Evolutionary conservation across 37 sponge, comb jelly and placozoan genomes (phyloP).

Genomic region (Geodia barretti): DNA sequence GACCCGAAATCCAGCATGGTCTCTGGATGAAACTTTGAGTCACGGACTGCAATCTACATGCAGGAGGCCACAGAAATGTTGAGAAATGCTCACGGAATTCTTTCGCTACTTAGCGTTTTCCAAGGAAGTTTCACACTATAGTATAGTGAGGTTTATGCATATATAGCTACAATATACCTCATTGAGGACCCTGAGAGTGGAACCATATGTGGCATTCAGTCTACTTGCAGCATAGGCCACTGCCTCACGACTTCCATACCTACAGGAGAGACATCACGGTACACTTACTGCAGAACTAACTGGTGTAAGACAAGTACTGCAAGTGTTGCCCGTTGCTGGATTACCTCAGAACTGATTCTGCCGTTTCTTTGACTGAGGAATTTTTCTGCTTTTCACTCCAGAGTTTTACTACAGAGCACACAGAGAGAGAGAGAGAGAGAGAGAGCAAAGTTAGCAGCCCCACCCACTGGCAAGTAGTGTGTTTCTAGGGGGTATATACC

Average conservation of each 20-base stretch:
- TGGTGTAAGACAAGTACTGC: not conserved
- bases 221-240: slow-evolving; percentile 78
- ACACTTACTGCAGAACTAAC: too few relatives aligned
- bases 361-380: not conserved
- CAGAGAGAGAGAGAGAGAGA: too few relatives aligned
- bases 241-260: slow-evolving; percentile 71
- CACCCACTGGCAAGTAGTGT: too few relatives aligned
- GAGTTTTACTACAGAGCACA: too few relatives aligned
- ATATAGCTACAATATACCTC: too few relatives aligned
- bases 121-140: too few relatives aligned
- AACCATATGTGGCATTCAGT: slow-evolving; percentile 71
- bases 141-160: too few relatives aligned
- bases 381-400: not conserved
- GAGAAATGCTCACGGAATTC: too few relatives aligned
- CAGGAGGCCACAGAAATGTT: too few relatives aligned
- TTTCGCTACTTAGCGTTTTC: too few relatives aligned
- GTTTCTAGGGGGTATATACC: too few relatives aligned
- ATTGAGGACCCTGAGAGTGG: slow-evolving; percentile 72
- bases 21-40: slow-evolving; percentile 66
- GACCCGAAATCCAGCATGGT: slow-evolving; percentile 95
- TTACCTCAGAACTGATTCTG: slow-evolving; percentile 6
- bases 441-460: too few relatives aligned
- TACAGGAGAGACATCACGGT: slow-evolving; percentile 34
- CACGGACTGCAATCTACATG: slow-evolving; percentile 58
- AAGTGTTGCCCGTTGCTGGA: not conserved